Evolutionary conservation across 2,113 vertebrate species (phyloP), one percentile per base, ranked within the genome.

Genomic region (Zingel zingel): DNA sequence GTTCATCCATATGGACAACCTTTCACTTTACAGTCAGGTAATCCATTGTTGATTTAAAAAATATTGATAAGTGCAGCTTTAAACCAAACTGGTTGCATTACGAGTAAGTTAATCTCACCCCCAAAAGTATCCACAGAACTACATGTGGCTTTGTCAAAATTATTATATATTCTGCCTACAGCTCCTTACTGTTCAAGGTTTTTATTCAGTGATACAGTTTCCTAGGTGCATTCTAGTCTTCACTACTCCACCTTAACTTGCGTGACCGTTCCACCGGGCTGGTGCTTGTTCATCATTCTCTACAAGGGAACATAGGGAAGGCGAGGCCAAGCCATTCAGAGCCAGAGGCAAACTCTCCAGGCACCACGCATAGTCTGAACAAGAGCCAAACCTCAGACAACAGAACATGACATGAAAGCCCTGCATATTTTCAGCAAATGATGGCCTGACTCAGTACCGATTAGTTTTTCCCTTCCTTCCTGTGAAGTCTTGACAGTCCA

Each of bases 401-500:
- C 88, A 83, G 77, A 91, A 83, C 83, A 88, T 62, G 58, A 88
- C 86, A 87, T 86, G 88, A 92, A 92, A 92, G 82, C 79, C 21
- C 74, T 63, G 86, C 84, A 85, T 88, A 85, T 90, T 92, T 91
- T 81, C 70, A 79, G 82, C 84, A 90, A 92, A 91, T 80, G 85
- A 89, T 11, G 82, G 67, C 74, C 85, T 91, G 91, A 93, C 85
- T 92, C 83, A 86, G 83, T 80, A 68, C 80, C 68, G 89, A 91
- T 93, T 93, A 82, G 74, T 82, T 90, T 90, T 83, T 61, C 57
- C 45, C 57, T 50, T 67, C 85, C 66, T 62, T 39, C 61, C 79
- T 77, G 71, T 83, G 85, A 91, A 89, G 83, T 77, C 78, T 91
- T 91, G 89, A 93, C 89, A 91, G 86, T 91, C 92, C 91, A 91